Base-by-base conservation (phyloP, 2,888 invertebrate species). In the Bursaphelenchus okinawaensis region DNA sequence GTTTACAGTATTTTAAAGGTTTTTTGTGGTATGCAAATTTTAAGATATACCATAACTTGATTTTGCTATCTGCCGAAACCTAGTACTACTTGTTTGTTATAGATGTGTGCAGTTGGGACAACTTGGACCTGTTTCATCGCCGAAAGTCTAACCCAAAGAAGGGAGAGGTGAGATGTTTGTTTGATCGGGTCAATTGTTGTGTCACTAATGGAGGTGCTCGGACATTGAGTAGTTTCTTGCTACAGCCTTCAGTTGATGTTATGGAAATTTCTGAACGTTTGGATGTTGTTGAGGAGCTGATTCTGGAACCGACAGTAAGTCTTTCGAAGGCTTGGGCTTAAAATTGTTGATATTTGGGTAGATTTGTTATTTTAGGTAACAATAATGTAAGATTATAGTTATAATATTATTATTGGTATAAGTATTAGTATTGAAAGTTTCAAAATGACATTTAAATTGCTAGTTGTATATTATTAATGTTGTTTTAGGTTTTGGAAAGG, bases 41-140 rank as follows among this genome's bases (percentile, higher is more conserved):
- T n/a, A n/a, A n/a, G n/a, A n/a, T n/a, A n/a, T n/a, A n/a, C n/a
- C n/a, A n/a, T n/a, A n/a, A n/a, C n/a, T n/a, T n/a, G n/a, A n/a
- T n/a, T n/a, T n/a, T n/a, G n/a, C n/a, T n/a, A n/a, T n/a, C n/a
- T n/a, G n/a, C n/a, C n/a, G n/a, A n/a, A n/a, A n/a, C n/a, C n/a
- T n/a, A n/a, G n/a, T n/a, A n/a, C n/a, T n/a, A n/a, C n/a, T n/a
- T n/a, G n/a, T n/a, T n/a, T n/a, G n/a, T n/a, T n/a, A 50, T 79
- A 92, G 93, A 93, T 86, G 87, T 89, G 57, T 88, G 88, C n/a
- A 91, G 91, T 52, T 89, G 90, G 12, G 88, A 88, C 65, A 88
- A 89, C 73, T 84, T 93, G 65, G 87, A 87, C 73, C 75, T 87
- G 55, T 87, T 2, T 59, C 76, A 83, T 61, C 12, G 70, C 68